A percentile compares a stretch with the other conserved stretches of the same genome.
phyloP scores from a whole-genome alignment of 2,797 vertebrate genomes.

The Galago senegalensis region DNA sequence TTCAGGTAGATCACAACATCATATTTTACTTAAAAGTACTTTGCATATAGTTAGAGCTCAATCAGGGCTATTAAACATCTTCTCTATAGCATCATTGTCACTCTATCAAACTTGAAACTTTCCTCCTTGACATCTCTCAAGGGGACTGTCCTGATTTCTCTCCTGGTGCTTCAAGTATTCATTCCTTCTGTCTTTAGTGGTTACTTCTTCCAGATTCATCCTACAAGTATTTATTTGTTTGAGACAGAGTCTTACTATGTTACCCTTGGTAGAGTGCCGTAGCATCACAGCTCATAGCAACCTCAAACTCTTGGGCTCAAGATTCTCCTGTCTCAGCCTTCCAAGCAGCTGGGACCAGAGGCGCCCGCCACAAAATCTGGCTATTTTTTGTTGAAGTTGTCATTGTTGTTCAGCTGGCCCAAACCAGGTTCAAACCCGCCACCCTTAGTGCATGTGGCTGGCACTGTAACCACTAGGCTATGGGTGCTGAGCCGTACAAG shows the following conservation, averaged over 20 bases:
- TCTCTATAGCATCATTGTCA: not conserved
- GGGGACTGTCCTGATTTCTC: not conserved
- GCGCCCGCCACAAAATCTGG: too few relatives aligned
- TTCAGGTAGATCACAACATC: not conserved
- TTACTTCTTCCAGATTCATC: not conserved
- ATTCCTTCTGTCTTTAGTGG: slow-evolving; percentile 33
- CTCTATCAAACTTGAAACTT: not conserved
- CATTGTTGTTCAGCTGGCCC: too few relatives aligned
- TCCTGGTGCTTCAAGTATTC: not conserved
- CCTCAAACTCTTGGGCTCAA: too few relatives aligned
- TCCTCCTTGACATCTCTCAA: not conserved
- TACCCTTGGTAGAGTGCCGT: too few relatives aligned
- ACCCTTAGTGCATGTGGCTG: too few relatives aligned
- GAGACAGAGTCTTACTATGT: too few relatives aligned
- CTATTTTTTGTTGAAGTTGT: too few relatives aligned
- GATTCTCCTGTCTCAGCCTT: too few relatives aligned
- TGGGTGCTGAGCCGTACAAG: not conserved
- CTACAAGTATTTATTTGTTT: not conserved
- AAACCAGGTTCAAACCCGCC: too few relatives aligned
- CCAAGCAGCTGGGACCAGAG: too few relatives aligned
- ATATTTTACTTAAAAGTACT: slow-evolving; percentile 32
- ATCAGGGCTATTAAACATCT: not conserved
- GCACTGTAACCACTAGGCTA: too few relatives aligned
- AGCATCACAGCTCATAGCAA: too few relatives aligned
- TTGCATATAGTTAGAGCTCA: slow-evolving; percentile 1